phyloP scores from a whole-genome alignment of 2,888 invertebrate genomes.

The Drosophila niveifrons region DNA sequence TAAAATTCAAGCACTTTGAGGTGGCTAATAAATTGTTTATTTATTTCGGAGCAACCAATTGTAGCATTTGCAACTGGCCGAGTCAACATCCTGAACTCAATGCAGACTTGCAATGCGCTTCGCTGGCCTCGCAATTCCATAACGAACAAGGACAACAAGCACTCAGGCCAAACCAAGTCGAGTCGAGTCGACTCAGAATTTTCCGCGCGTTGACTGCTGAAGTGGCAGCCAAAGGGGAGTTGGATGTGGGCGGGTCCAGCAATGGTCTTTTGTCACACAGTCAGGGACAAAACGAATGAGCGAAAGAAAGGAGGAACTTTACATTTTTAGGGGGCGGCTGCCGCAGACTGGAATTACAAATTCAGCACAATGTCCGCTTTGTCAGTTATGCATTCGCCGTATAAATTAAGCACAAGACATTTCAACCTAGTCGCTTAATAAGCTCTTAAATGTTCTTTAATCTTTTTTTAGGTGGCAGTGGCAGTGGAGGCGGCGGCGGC shows the following conservation, averaged over 20 bases:
- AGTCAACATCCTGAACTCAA: constrained; percentile 34
- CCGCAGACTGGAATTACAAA: constrained; percentile 71
- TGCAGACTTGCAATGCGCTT: constrained; percentile 39
- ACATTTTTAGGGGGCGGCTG: constrained; percentile 61
- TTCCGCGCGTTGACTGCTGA: constrained; percentile 76
- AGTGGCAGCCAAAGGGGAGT: constrained; percentile 39
- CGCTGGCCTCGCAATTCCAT: constrained; percentile 56
- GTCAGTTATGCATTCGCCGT: constrained; percentile 82
- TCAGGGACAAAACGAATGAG: constrained; percentile 41
- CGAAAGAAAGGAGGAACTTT: constrained; percentile 52
- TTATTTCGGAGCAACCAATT: background rate
- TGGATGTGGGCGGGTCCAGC: constrained; percentile 23
- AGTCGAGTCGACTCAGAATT: constrained; percentile 64
- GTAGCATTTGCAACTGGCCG: constrained; percentile 6
- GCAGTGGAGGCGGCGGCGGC: constrained; percentile 65
- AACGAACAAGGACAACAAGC: constrained; percentile 18
- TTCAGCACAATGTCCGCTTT: constrained; percentile 82
- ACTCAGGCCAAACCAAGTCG: constrained; percentile 18
- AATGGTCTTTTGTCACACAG: constrained; percentile 72
- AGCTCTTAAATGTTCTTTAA: constrained; percentile 18
- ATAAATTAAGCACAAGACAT: constrained; percentile 82
- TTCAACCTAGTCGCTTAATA: constrained; percentile 54
- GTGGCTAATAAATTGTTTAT: background rate
- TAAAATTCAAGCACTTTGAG: background rate
- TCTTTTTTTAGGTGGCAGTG: constrained; percentile 70